Percentiles rank a stretch among this genome's conserved stretches.
These are phyloP conservation scores for Drosophila parvula DNA, from an alignment of 1,140 invertebrate species.

Conservation along the genomic window DNA sequence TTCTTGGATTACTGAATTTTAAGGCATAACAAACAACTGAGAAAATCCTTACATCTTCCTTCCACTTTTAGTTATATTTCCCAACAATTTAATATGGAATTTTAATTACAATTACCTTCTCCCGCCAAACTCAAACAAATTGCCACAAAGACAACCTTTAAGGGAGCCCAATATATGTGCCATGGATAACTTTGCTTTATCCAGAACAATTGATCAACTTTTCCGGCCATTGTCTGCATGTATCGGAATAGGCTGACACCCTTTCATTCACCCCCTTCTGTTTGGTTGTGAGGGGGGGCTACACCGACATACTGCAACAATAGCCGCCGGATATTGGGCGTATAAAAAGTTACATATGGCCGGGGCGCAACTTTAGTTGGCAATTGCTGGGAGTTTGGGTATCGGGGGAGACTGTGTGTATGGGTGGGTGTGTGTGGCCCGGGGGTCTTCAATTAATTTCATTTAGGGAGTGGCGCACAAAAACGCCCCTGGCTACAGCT, in stretches of 20 bases:
- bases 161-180: constrained; percentile 13
- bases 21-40: too few species aligned
- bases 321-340: constrained; percentile 70
- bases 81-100: background rate
- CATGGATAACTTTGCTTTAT: background rate
- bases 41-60: background rate
- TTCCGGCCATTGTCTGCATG: constrained; percentile 31
- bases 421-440: constrained; percentile 39
- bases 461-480: constrained; percentile 70
- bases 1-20: too few species aligned
- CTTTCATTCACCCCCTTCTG: constrained; percentile 7
- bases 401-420: background rate
- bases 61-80: background rate
- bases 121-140: constrained; percentile 26
- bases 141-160: constrained; percentile 15
- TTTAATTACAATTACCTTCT: constrained; percentile 6
- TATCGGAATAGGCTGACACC: constrained; percentile 30
- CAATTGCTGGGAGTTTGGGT: constrained; percentile 29
- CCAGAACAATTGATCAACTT: constrained; percentile 43
- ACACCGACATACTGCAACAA: constrained; percentile 35
- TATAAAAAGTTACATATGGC: constrained; percentile 66
- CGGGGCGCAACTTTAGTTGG: constrained; percentile 41
- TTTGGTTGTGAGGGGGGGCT: constrained; percentile 1
- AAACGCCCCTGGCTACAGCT: constrained; percentile 59
- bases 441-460: constrained; percentile 76